These are phyloP conservation scores for Meteorus cinctellus DNA, from an alignment of 2,888 invertebrate species.

Conservation along the genomic window DNA sequence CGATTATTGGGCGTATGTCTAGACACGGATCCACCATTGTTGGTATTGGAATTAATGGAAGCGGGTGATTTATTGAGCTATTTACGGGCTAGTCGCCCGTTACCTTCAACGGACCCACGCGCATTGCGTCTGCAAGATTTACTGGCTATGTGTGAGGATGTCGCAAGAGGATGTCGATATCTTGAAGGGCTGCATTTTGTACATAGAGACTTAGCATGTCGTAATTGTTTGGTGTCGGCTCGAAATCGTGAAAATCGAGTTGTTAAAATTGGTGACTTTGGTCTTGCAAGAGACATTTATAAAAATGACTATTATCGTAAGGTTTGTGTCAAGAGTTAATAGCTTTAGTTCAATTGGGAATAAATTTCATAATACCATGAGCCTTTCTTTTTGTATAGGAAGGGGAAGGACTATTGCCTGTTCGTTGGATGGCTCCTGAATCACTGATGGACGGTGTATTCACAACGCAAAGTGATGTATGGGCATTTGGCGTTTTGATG, in stretches of 20 bases:
- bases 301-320: constrained; percentile 98
- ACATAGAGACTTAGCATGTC: constrained; percentile 95
- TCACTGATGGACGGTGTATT: constrained; percentile 96
- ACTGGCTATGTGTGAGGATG: constrained; percentile 94
- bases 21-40: constrained; percentile 93
- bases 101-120: constrained; percentile 77
- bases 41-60: constrained; percentile 98
- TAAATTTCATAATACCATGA: not conserved
- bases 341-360: not conserved
- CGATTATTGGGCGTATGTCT: constrained; percentile 94
- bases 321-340: constrained; percentile 77
- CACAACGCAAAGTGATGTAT: constrained; percentile 97
- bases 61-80: constrained; percentile 96
- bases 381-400: constrained; percentile 55
- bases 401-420: constrained; percentile 87
- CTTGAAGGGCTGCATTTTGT: constrained; percentile 98
- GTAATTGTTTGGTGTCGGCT: constrained; percentile 94
- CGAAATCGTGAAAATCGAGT: constrained; percentile 81
- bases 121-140: constrained; percentile 87
- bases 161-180: constrained; percentile 95
- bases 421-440: constrained; percentile 99
- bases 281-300: constrained; percentile 96
- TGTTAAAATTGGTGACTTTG: constrained; percentile 98
- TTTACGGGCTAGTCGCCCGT: constrained; percentile 86
- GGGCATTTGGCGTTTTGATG: constrained; percentile 94